These are phyloP conservation scores for Phalacrocorax carbo DNA, from an alignment of 2,113 vertebrate genomes.

Conservation along the genomic window DNA sequence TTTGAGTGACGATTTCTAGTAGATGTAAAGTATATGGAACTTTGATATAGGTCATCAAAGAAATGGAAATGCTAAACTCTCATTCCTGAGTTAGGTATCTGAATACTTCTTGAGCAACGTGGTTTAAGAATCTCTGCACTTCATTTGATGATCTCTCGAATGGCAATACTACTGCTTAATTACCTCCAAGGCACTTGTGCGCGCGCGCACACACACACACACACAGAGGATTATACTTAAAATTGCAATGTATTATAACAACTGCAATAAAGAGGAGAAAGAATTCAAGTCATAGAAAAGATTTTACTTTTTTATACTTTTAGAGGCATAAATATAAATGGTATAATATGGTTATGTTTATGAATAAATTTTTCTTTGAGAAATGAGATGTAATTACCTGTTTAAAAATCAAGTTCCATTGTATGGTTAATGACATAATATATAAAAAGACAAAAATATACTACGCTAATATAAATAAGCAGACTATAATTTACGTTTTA, in stretches of 20 bases:
- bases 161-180: not conserved
- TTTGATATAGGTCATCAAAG: not conserved
- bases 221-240: not conserved
- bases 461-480: not conserved
- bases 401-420: not conserved
- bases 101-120: not conserved
- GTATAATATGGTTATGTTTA: not conserved
- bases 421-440: not conserved
- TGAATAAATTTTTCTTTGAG: not conserved
- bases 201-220: not conserved
- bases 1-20: not conserved
- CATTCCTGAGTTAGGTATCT: not conserved
- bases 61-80: not conserved
- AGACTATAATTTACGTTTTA: not conserved
- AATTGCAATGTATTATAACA: not conserved
- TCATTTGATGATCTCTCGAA: not conserved
- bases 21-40: not conserved
- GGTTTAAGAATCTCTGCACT: not conserved
- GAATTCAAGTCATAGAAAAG: not conserved
- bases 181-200: not conserved
- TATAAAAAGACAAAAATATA: not conserved
- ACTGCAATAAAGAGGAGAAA: not conserved
- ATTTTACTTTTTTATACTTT: not conserved
- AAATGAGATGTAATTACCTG: not conserved
- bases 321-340: not conserved